Percentiles rank a stretch among this genome's conserved stretches.
Conservation (phyloP, 2,797 vertebrate genomes). For the Acestrorhynchus altus region DNA sequence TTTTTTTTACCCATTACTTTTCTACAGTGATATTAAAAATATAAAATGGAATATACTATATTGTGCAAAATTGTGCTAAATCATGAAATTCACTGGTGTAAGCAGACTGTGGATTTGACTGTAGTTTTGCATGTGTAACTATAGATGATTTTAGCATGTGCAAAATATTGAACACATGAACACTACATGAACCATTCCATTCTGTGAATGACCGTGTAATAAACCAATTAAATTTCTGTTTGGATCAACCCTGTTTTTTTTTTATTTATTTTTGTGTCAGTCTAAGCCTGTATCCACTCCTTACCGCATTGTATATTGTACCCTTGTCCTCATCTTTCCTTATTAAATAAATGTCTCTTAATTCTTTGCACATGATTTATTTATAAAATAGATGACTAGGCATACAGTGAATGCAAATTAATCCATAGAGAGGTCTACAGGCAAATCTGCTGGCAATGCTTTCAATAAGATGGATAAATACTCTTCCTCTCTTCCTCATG, state of each 20-base stretch:
- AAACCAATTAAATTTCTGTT: conserved; percentile 8
- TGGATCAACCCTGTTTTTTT: background rate
- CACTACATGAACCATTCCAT: too few species aligned
- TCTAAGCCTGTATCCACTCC: too few species aligned
- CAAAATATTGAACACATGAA: too few species aligned
- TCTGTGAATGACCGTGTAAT: conserved; percentile 6
- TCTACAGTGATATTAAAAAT: background rate
- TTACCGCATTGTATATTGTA: too few species aligned
- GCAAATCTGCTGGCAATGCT: background rate
- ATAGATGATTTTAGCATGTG: background rate
- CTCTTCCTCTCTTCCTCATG: background rate
- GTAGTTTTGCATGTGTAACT: conserved; percentile 17
- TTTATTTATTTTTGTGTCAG: too few species aligned
- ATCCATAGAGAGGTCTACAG: background rate
- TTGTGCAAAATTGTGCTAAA: background rate
- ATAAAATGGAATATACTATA: conserved; percentile 12
- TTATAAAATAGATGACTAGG: background rate
- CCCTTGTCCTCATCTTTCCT: too few species aligned
- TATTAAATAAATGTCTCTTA: background rate
- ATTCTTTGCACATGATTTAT: background rate
- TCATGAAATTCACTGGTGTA: background rate
- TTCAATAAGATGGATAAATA: background rate
- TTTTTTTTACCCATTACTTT: background rate
- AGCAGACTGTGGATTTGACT: background rate
- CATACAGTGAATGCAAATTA: background rate